A percentile compares a stretch with the other conserved stretches of the same genome.
These are phyloP conservation scores for Phoxinus dragarum DNA, from an alignment of 2,797 vertebrate species.

Conservation along the genomic window DNA sequence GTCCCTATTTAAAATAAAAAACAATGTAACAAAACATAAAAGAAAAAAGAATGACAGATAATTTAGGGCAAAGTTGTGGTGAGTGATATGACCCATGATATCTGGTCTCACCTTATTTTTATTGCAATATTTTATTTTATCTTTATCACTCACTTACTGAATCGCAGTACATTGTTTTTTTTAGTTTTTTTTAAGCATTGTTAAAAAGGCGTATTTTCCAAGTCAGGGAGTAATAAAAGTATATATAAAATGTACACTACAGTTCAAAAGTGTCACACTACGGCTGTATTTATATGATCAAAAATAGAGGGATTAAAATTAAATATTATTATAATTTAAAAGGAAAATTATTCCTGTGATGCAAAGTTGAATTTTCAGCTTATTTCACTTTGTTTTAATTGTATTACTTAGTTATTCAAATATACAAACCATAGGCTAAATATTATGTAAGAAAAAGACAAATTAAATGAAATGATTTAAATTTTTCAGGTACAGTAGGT, in stretches of 20 bases:
- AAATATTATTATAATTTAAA: not conserved
- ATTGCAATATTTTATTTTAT: not conserved
- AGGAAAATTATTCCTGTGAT: not conserved
- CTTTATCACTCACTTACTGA: not conserved
- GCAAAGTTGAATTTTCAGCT: too few relatives aligned
- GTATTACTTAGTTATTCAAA: not conserved
- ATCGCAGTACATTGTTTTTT: not conserved
- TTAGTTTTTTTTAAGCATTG: not conserved
- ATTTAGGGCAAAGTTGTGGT: not conserved
- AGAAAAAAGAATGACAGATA: not conserved
- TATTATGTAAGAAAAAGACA: not conserved
- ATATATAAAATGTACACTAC: not conserved
- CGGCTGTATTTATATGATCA: not conserved
- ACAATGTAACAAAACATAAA: not conserved
- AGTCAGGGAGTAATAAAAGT: not conserved
- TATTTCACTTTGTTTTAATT: not conserved
- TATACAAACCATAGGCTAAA: not conserved
- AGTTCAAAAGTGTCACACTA: not conserved
- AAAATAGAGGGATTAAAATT: accelerated
- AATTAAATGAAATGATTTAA: not conserved
- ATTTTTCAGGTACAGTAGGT: not conserved
- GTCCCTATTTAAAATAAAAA: not conserved
- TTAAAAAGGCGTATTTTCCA: not conserved
- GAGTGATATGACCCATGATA: not conserved
- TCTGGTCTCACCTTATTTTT: not conserved